phyloP scores from a whole-genome alignment of 1,140 invertebrate genomes.

The Drosophila tsacasi region DNA sequence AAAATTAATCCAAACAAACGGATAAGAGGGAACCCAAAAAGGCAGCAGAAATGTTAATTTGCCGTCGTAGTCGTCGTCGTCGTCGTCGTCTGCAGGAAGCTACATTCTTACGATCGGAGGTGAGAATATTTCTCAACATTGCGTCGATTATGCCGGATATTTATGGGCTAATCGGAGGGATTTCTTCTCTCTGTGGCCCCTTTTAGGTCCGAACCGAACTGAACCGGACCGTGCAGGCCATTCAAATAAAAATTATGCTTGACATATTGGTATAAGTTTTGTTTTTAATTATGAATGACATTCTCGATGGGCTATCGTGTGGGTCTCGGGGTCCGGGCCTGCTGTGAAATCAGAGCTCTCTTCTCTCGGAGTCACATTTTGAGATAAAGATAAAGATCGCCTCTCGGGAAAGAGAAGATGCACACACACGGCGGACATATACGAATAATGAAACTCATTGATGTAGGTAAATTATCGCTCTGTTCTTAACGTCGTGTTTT shows the following conservation, averaged over 20 bases:
- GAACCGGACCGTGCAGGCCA: constrained; percentile 27
- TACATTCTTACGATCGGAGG: constrained; percentile 64
- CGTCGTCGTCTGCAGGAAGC: constrained; percentile 58
- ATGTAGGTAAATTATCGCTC: constrained; percentile 84
- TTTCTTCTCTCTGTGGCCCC: constrained; percentile 16
- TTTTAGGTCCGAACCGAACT: neutral
- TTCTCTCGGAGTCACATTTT: constrained; percentile 61
- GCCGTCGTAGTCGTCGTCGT: constrained; percentile 46
- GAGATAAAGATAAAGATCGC: constrained; percentile 73
- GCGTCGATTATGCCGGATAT: constrained; percentile 75
- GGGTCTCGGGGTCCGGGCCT: constrained; percentile 44
- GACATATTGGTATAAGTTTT: constrained; percentile 83
- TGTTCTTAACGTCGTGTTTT: constrained; percentile 84
- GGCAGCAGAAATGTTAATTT: constrained; percentile 82
- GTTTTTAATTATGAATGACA: constrained; percentile 83
- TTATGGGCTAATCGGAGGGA: constrained; percentile 51
- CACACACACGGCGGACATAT: constrained; percentile 20
- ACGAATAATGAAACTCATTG: constrained; percentile 81
- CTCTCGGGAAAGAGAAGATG: constrained; percentile 11
- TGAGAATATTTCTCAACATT: constrained; percentile 82
- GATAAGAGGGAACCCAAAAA: constrained; percentile 70
- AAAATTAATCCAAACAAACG: constrained; percentile 84
- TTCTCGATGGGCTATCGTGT: constrained; percentile 55
- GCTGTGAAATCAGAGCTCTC: constrained; percentile 82
- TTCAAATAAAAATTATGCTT: constrained; percentile 83